Base-by-base conservation (phyloP, 2,113 vertebrate species). In the Calyptomena viridis region DNA sequence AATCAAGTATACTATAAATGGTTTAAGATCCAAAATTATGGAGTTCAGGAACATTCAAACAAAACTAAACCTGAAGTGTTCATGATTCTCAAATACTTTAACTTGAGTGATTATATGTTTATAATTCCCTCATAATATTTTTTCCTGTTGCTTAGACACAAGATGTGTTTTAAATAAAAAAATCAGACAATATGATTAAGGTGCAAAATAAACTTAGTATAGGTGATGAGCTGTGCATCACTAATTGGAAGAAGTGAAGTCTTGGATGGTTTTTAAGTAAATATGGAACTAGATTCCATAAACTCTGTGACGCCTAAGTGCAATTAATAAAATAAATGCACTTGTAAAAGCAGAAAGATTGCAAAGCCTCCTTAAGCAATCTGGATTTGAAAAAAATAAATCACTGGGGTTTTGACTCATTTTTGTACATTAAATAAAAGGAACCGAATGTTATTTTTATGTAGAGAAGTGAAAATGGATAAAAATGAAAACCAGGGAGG, bases 251-350 rank as follows among this genome's bases (percentile, higher is more conserved):
- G 42, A 35, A 81, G 30, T n/a, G 30, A 55, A 76, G 33, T 86
- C n/a, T 9, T 80, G 59, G 67, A 74, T 21, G 31, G 20, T 88
- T 90, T 85, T 52, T 7, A 86, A 50, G n/a, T 90, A 91, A 83
- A 76, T 88, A 73, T 12, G 55, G 67, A 87, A 83, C 58, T 69
- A 59, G 79, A 44, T 33, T 90, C 42, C 40, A 37, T 90, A 89
- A 90, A 55, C 35, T 74, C 25, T 80, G 50, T 2, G 0, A 73
- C 58, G n/a, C 30, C 25, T 40, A 83, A 86, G 39, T 84, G 30
- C 84, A 80, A 63, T 77, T 74, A 81, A 86, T 86, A 49, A 93
- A 84, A 91, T 50, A 82, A 87, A 84, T 63, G 47, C 30, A n/a
- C 24, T 77, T 64, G 20, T 72, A 83, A 96, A 87, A 73, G 27